phyloP scores from a whole-genome alignment of 2,888 invertebrate genomes.

The Galerucella nymphaeae region DNA sequence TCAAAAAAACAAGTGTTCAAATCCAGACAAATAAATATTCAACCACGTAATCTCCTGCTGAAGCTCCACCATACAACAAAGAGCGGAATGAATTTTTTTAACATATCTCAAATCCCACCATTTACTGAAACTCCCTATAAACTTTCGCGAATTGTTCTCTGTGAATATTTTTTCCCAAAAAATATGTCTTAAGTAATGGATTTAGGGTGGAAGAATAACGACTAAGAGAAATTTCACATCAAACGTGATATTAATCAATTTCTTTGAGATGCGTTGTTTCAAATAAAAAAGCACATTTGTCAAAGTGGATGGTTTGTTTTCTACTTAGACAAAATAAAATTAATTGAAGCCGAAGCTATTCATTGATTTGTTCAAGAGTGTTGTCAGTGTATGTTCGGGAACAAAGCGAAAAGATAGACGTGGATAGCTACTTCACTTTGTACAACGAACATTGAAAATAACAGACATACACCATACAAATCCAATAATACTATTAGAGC shows the following conservation, averaged over 20 bases:
- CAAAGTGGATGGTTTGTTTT: conserved; percentile 3
- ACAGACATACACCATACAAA: too few species aligned
- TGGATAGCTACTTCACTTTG: too few species aligned
- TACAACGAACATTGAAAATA: too few species aligned
- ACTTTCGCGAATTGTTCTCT: not conserved
- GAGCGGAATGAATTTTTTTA: too few species aligned
- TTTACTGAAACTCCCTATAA: not conserved
- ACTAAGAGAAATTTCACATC: not conserved
- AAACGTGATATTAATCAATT: conserved; percentile 9
- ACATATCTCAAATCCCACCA: not conserved
- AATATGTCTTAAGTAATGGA: conserved; percentile 9
- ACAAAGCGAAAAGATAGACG: too few species aligned
- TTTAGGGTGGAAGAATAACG: not conserved
- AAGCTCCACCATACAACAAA: too few species aligned
- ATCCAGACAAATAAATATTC: not conserved
- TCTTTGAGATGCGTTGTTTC: not conserved
- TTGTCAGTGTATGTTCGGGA: too few species aligned
- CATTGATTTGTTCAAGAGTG: too few species aligned
- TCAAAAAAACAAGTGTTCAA: too few species aligned
- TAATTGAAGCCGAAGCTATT: not conserved
- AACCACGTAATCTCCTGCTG: not conserved
- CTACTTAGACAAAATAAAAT: not conserved
- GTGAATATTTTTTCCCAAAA: conserved; percentile 1
- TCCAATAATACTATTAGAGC: too few species aligned
- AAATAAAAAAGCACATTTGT: conserved; percentile 5